phyloP scores from a whole-genome alignment of 2,888 invertebrate species.

The Machimus rusticus region DNA sequence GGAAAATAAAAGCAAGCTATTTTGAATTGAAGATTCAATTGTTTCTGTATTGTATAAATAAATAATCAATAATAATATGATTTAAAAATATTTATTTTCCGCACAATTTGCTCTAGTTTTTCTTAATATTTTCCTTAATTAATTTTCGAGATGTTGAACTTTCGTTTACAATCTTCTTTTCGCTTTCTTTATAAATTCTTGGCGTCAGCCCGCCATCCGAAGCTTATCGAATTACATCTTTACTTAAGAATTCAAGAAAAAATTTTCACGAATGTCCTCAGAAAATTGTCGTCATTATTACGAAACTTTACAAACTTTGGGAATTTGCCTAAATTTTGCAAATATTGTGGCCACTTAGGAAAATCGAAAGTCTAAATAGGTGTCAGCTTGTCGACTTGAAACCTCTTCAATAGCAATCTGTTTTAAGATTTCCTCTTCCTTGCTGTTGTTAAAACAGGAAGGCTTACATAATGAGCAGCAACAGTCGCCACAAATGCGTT shows the following conservation, averaged over 20 bases:
- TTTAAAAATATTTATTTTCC: too few relatives aligned
- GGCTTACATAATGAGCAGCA: constrained; percentile 10
- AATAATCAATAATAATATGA: too few relatives aligned
- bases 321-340: background rate
- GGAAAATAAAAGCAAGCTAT: too few relatives aligned
- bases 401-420: background rate
- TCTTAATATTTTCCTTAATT: background rate
- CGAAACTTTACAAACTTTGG: background rate
- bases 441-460: background rate
- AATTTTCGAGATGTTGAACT: background rate
- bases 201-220: background rate
- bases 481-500: background rate
- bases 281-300: background rate
- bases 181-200: background rate
- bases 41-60: too few relatives aligned
- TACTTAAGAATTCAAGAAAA: background rate
- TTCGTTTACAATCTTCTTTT: background rate
- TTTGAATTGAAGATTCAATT: too few relatives aligned
- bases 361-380: background rate
- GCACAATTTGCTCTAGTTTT: too few relatives aligned
- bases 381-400: background rate
- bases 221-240: background rate
- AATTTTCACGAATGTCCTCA: background rate
- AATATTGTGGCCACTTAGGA: background rate
- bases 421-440: background rate